Conservation (phyloP, 2,888 invertebrate genomes). For the Piscicola geometra region DNA sequence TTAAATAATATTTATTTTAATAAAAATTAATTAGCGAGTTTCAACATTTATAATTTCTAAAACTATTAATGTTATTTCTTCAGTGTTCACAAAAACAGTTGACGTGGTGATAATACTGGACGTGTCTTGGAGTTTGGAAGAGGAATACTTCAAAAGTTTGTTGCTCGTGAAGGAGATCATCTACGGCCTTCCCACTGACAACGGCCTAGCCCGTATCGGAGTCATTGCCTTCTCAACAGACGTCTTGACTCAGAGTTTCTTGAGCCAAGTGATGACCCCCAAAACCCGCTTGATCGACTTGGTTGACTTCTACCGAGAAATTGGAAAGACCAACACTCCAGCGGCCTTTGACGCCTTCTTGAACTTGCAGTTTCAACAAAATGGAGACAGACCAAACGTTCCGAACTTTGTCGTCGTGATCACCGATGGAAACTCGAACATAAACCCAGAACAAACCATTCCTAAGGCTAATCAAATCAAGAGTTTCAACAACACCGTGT, state of each 20-base stretch:
- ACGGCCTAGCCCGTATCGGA: conserved; percentile 40
- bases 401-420: conserved; percentile 40
- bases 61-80: neutral
- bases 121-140: conserved; percentile 42
- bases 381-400: conserved; percentile 39
- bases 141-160: conserved; percentile 38
- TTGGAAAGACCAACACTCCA: conserved; percentile 50
- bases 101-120: conserved; percentile 44
- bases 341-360: conserved; percentile 42
- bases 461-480: conserved; percentile 39
- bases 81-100: conserved; percentile 41
- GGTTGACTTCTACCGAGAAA: conserved; percentile 47
- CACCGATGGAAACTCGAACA: conserved; percentile 43
- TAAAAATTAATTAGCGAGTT: neutral
- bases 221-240: conserved; percentile 39
- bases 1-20: neutral
- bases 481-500: conserved; percentile 36
- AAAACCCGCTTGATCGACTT: conserved; percentile 45
- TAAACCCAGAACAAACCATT: conserved; percentile 39
- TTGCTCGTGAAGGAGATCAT: conserved; percentile 39
- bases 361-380: conserved; percentile 31
- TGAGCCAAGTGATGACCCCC: conserved; percentile 46
- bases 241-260: conserved; percentile 45
- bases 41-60: neutral
- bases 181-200: conserved; percentile 41